phyloP scores from a whole-genome alignment of 2,888 invertebrate species.

The Campopleginae sp. region DNA sequence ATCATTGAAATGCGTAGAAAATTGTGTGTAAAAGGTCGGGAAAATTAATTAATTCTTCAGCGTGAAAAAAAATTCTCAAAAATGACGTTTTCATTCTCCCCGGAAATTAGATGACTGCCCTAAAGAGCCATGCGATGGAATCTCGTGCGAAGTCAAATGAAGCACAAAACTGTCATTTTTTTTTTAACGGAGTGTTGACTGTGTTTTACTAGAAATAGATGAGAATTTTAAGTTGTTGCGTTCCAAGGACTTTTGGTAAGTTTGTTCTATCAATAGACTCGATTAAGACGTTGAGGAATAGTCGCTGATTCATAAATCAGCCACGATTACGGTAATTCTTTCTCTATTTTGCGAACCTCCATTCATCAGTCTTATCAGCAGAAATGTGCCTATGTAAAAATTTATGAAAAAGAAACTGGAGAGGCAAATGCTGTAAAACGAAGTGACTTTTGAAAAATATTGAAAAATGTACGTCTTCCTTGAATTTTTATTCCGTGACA shows the following conservation, averaged over 20 bases:
- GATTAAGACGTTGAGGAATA: neutral
- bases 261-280: neutral
- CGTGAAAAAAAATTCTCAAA: neutral
- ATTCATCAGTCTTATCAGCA: neutral
- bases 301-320: neutral
- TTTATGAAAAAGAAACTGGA: neutral
- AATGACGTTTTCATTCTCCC: neutral
- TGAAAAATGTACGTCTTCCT: slow-evolving; percentile 1
- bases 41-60: too few relatives aligned
- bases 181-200: neutral
- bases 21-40: too few relatives aligned
- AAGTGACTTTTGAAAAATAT: neutral
- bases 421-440: neutral
- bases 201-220: neutral
- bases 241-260: neutral
- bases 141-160: neutral
- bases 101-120: too few relatives aligned
- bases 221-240: neutral
- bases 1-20: too few relatives aligned
- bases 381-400: neutral
- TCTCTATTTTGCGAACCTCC: neutral
- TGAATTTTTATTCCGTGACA: neutral
- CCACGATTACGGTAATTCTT: neutral
- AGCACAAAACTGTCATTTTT: neutral
- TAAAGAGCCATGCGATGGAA: neutral